Conservation (phyloP, 2,888 invertebrate species). For the Phrixothrix hirtus region DNA sequence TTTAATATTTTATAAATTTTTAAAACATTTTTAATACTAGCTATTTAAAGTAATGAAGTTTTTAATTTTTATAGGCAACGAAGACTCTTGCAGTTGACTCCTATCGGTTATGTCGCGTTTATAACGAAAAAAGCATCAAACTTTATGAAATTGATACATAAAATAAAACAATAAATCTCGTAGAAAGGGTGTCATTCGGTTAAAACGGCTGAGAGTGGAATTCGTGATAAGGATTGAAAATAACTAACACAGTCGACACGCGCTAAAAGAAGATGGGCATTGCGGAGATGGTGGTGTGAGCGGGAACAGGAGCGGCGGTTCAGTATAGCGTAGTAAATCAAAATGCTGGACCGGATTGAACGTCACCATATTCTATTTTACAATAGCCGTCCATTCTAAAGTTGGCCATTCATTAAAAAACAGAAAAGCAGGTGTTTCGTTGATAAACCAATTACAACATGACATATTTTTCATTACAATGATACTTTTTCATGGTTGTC, state of each 20-base stretch:
- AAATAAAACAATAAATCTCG: slow-evolving; percentile 49
- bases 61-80: background rate
- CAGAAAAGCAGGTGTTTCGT: slow-evolving; percentile 40
- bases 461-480: slow-evolving; percentile 45
- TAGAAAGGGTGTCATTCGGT: slow-evolving; percentile 43
- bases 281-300: slow-evolving; percentile 23
- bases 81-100: slow-evolving; percentile 15
- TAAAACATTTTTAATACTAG: too few species aligned
- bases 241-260: slow-evolving; percentile 38
- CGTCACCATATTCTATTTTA: slow-evolving; percentile 28
- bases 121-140: slow-evolving; percentile 42
- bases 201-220: slow-evolving; percentile 48
- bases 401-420: slow-evolving; percentile 34
- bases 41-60: too few species aligned
- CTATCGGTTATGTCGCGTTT: slow-evolving; percentile 27
- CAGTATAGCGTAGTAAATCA: slow-evolving; percentile 30
- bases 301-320: slow-evolving; percentile 24
- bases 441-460: slow-evolving; percentile 45
- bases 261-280: slow-evolving; percentile 32
- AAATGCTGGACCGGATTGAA: slow-evolving; percentile 30
- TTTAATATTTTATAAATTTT: too few species aligned
- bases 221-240: slow-evolving; percentile 48
- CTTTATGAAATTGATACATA: slow-evolving; percentile 47
- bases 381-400: slow-evolving; percentile 27
- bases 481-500: slow-evolving; percentile 45